Evolutionary conservation across 1,140 invertebrate species (phyloP).

Genomic region (Tribolium madens): DNA sequence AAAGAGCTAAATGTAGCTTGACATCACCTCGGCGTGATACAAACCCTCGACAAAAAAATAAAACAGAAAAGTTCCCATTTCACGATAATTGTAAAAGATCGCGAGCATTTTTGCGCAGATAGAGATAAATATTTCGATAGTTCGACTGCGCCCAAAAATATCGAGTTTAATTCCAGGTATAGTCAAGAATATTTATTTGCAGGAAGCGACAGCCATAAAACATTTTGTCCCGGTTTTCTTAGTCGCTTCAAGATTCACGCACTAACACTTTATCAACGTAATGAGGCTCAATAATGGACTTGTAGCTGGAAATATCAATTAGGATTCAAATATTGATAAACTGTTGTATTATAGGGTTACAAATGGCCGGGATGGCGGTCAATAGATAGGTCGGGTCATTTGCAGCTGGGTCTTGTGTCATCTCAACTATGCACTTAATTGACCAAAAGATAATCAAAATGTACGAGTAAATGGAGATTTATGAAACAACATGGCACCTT

Average conservation of each 20-base stretch:
- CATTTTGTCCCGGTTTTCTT: neutral
- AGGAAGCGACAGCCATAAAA: constrained; percentile 2
- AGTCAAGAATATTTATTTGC: neutral
- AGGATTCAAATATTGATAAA: constrained; percentile 20
- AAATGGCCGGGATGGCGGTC: constrained; percentile 23
- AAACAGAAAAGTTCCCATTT: too few species aligned
- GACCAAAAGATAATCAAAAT: neutral
- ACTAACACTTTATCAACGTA: constrained; percentile 8
- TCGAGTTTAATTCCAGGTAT: neutral
- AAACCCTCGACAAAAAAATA: neutral
- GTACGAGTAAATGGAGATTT: too few species aligned
- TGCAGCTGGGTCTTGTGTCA: constrained; percentile 11
- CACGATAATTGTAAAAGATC: neutral
- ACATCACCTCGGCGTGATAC: constrained; percentile 17
- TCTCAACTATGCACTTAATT: constrained; percentile 12
- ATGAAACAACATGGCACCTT: neutral
- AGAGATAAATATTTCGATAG: too few species aligned
- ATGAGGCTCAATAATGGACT: constrained; percentile 15
- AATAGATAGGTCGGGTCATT: constrained; percentile 15
- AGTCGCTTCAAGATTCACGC: constrained; percentile 6
- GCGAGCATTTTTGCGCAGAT: too few species aligned
- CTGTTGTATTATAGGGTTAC: constrained; percentile 22
- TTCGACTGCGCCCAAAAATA: neutral
- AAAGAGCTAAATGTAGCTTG: constrained; percentile 30
- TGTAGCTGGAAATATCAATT: constrained; percentile 17